Base-by-base conservation (phyloP, 2,113 vertebrate species). In the Dipodomys spectabilis region DNA sequence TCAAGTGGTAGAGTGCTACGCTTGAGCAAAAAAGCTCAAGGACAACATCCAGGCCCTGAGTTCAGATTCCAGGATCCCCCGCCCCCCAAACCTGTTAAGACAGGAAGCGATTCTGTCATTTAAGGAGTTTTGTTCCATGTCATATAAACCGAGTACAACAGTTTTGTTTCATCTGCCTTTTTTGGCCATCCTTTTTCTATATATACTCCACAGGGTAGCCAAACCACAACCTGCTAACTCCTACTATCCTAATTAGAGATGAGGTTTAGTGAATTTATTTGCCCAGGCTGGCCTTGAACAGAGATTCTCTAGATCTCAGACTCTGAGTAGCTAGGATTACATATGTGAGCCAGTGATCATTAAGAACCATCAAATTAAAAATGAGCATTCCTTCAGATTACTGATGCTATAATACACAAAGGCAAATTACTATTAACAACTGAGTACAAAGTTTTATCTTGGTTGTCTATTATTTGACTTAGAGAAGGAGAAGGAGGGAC, bases 381-480 rank as follows among this genome's bases (percentile, higher is more conserved):
- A 53, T 67, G 20, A 89, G 11, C 49, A 82, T 89, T 83, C 30
- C 57, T 78, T 94, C 62, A 81, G 91, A 81, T 72, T 73, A 22
- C 11, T 93, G 18, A 6, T 71, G 27, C 64, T 10, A 16, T 69
- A 57, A 35, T 69, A 82, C n/a, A 74, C 5, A 15, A 32, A 71
- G 27, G 53, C 53, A 57, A 13, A 57, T 16, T 13, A 57, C 15
- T 13, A 18, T 44, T 92, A 45, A 82, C 18, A 28, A 68, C 60
- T 5, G 64, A 30, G 32, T 44, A 67, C 5, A 28, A 0, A 44
- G 9, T 45, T 62, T 75, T 22, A n/a, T 60, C 11, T 12, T 86
- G 7, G 11, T 67, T 88, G 23, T 22, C 28, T 4, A 9, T 78
- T 73, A 23, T 16, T 5, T 57, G 25, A 11, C 20, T 71, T 73